phyloP scores from a whole-genome alignment of 1,140 invertebrate species.

The Lasaia peninsularis region DNA sequence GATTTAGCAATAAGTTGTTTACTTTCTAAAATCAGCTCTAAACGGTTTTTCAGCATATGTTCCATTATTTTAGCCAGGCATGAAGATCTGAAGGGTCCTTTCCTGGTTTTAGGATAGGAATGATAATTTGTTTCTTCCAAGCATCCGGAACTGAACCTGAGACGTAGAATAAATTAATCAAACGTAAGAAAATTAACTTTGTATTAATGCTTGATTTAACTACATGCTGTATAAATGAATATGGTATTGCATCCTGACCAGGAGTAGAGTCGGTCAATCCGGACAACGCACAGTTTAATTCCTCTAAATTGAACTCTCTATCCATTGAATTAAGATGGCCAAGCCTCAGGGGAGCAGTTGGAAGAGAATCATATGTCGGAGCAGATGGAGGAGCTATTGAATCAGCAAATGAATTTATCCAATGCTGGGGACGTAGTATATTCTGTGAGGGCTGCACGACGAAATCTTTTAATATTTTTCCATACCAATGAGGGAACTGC shows the following conservation, averaged over 20 bases:
- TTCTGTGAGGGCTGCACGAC: no score
- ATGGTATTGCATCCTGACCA: background rate
- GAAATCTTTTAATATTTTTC: no score
- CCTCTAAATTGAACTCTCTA: background rate
- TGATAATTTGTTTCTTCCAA: background rate
- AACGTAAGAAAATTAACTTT: background rate
- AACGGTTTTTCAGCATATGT: background rate
- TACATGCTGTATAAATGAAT: background rate
- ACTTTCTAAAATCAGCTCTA: background rate
- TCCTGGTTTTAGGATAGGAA: no score
- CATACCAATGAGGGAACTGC: no score
- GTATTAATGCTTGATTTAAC: background rate
- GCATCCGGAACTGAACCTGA: background rate
- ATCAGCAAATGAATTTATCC: no score
- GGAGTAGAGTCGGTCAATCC: background rate
- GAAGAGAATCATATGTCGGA: no score
- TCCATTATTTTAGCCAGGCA: background rate
- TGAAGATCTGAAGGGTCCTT: no score
- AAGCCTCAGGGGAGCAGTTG: no score
- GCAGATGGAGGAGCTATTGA: no score
- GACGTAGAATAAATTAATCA: background rate
- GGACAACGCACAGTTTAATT: background rate
- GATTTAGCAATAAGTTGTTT: no score
- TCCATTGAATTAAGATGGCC: no score
- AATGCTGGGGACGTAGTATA: no score